Percentiles rank a stretch among this genome's conserved stretches.
Evolutionary conservation across 2,113 vertebrate species (phyloP).

Genomic region (Chelonoidis abingdonii): DNA sequence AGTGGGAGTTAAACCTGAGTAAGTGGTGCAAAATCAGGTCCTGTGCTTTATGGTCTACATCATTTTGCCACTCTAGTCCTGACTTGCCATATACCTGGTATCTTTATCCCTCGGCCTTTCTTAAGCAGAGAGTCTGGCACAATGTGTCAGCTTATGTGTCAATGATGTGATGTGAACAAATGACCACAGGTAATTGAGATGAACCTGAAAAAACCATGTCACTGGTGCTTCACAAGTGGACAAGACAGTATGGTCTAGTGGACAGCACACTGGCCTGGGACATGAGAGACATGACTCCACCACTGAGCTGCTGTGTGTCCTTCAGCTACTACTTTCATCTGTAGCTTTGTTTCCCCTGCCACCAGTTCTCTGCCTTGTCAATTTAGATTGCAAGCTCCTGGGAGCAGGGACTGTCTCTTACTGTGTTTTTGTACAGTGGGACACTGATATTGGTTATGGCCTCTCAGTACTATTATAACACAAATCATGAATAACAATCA

Average conservation of each 20-base stretch:
- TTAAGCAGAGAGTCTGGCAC: background rate
- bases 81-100: background rate
- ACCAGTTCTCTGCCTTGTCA: background rate
- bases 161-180: background rate
- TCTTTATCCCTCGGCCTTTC: background rate
- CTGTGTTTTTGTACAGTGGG: background rate
- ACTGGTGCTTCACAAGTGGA: rapidly evolving
- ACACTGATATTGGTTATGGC: no score
- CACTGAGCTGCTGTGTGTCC: background rate
- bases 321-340: background rate
- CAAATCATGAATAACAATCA: background rate
- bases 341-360: background rate
- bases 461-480: background rate
- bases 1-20: background rate
- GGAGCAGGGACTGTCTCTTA: background rate
- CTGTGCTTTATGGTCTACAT: background rate
- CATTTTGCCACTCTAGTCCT: background rate
- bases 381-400: background rate
- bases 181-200: background rate
- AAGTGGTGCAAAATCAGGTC: background rate
- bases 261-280: background rate
- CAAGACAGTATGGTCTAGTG: background rate
- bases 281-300: background rate
- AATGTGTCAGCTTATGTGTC: background rate
- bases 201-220: background rate